phyloP scores from a whole-genome alignment of 2,113 vertebrate species.

The Rhinoptilus africanus region DNA sequence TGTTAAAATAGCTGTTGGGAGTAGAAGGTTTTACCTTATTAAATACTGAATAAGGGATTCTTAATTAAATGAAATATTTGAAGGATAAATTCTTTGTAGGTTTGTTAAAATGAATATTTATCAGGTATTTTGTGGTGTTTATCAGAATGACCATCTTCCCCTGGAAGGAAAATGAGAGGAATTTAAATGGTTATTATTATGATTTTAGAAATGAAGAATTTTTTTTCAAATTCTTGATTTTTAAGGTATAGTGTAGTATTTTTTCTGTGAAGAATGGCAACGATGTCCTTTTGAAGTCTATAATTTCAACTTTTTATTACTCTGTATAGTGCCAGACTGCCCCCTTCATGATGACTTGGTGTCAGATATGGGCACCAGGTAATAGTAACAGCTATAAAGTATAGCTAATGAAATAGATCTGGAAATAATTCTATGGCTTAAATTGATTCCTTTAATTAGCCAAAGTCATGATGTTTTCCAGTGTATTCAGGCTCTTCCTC shows the following conservation, averaged over 20 bases:
- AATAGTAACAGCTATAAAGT: not conserved
- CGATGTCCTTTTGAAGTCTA: not conserved
- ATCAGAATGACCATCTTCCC: not conserved
- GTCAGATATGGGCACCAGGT: not conserved
- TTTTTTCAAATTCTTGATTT: not conserved
- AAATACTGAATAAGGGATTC: slow-evolving; percentile 56
- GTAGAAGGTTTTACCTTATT: slow-evolving; percentile 64
- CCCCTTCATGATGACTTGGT: not conserved
- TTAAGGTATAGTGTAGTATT: not conserved
- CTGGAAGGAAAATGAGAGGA: not conserved
- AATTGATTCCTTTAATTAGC: not conserved
- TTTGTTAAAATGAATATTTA: slow-evolving; percentile 65
- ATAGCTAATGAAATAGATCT: not conserved
- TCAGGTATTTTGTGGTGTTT: slow-evolving; percentile 12
- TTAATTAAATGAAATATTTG: slow-evolving; percentile 68
- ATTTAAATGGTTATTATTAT: not conserved
- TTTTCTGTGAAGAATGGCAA: not conserved
- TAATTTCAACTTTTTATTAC: not conserved
- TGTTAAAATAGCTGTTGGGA: slow-evolving; percentile 62
- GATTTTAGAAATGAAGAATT: not conserved
- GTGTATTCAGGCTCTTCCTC: not conserved
- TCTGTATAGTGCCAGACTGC: not conserved
- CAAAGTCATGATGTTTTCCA: not conserved
- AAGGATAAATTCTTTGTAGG: slow-evolving; percentile 54
- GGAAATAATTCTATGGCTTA: not conserved